A percentile compares a stretch with the other conserved stretches of the same genome.
These are phyloP conservation scores for Tricholauxania praeusta DNA, from an alignment of 2,888 invertebrate genomes.

Conservation along the genomic window DNA sequence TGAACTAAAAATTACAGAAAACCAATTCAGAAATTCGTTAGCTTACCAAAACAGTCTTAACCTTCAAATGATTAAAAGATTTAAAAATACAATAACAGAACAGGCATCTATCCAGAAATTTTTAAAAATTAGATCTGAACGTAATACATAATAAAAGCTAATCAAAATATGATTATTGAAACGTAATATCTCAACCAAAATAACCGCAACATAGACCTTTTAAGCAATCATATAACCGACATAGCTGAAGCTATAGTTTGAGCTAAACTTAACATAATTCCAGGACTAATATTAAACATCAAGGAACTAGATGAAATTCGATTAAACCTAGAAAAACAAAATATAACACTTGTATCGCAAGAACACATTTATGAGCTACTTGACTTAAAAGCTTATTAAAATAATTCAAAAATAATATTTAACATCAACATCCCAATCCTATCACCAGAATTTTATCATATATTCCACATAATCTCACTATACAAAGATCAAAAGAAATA, in stretches of 20 bases:
- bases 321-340: constrained; percentile 30
- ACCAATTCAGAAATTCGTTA: constrained; percentile 11
- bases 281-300: constrained; percentile 41
- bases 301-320: constrained; percentile 40
- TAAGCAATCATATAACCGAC: constrained; percentile 34
- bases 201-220: constrained; percentile 41
- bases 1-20: too few relatives aligned
- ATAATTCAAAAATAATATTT: constrained; percentile 44
- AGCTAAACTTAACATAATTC: constrained; percentile 43
- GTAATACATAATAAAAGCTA: constrained; percentile 10
- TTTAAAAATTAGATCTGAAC: constrained; percentile 24
- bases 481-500: constrained; percentile 40
- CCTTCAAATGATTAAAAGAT: constrained; percentile 40
- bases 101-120: constrained; percentile 32
- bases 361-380: constrained; percentile 44
- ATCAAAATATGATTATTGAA: too few relatives aligned
- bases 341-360: constrained; percentile 37
- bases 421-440: constrained; percentile 42
- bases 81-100: constrained; percentile 44
- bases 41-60: constrained; percentile 36
- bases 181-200: constrained; percentile 32
- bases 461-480: constrained; percentile 41
- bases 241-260: constrained; percentile 43
- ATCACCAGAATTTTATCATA: constrained; percentile 25
- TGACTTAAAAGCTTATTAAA: constrained; percentile 41